Base-by-base conservation (phyloP, 2,113 vertebrate genomes). In the Myrmecobius fasciatus region DNA sequence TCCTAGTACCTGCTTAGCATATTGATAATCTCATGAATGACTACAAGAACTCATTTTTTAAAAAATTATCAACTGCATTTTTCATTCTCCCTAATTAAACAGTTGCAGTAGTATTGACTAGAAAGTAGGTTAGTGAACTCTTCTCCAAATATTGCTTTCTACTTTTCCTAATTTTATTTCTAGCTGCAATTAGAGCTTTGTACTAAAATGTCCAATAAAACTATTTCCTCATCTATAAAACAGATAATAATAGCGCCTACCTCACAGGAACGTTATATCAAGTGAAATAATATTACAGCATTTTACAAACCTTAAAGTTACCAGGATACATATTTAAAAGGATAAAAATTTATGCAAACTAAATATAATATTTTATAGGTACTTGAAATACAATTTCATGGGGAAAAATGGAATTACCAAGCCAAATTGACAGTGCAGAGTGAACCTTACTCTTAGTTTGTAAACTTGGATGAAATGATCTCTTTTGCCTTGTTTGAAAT, bases 101-200 rank as follows among this genome's bases (percentile, higher is more conserved):
- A 94, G 26, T 53, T 92, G 4, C 12, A 28, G 1, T 22, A 4
- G 2, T 92, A 14, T 67, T 0, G n/a, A 2, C 20, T 93, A 25
- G 2, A 1, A 53, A 49, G 49, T 2, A 48, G 83, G 92, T 75
- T 1, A 53, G 14, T 20, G 49, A 92, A 22, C 14, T 7, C n/a
- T 93, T 49, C 20, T 90, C 43, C 25, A 6, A 4, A 31, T 93
- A 53, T 95, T 3, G 28, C 53, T 51, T 91, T 75, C 25, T n/a
- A 89, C 51, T 28, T 83, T 94, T 94, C 91, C 25, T 89, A 10
- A 9, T 46, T 49, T 31, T 83, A 54, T 88, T 94, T 94, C n/a
- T 83, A 83, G 17, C 67, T 14, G 7, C 2, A 28, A n/a, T 0
- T 3, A 24, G 25, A 3, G 26, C 22, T 91, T 91, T 89, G 48